Conservation (phyloP, 2,888 invertebrate species). For the Emmelina monodactyla region DNA sequence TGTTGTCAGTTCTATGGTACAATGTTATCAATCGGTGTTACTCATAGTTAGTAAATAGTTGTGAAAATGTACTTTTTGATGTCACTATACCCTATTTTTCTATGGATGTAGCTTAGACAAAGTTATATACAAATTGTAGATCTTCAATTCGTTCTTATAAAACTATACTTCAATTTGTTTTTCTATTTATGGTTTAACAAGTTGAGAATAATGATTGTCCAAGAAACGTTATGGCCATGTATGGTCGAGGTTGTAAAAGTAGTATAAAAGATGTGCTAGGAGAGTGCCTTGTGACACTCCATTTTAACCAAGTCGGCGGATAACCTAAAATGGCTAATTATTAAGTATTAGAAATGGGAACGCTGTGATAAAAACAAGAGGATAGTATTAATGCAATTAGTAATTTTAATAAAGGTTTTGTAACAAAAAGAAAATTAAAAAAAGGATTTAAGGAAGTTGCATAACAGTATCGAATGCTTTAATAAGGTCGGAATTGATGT, state of each 20-base stretch:
- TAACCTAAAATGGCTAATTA: constrained; percentile 23
- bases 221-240: not conserved
- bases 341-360: constrained; percentile 28
- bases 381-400: constrained; percentile 21
- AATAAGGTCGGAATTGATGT: constrained; percentile 25
- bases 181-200: too few species aligned
- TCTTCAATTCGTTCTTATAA: too few species aligned
- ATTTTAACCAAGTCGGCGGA: constrained; percentile 21
- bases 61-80: constrained; percentile 4
- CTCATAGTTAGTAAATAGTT: not conserved
- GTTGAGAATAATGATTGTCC: not conserved
- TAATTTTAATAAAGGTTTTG: not conserved
- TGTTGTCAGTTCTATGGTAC: not conserved
- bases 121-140: constrained; percentile 2
- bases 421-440: constrained; percentile 15
- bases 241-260: constrained; percentile 1
- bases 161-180: too few species aligned
- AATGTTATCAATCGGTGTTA: not conserved
- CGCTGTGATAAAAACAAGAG: constrained; percentile 43
- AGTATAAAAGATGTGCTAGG: constrained; percentile 31
- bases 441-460: constrained; percentile 14
- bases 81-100: constrained; percentile 26
- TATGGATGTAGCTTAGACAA: constrained; percentile 25
- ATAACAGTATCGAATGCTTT: constrained; percentile 33
- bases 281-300: constrained; percentile 46